Conservation (phyloP, 2,113 vertebrate species). For the Clarias magur region DNA sequence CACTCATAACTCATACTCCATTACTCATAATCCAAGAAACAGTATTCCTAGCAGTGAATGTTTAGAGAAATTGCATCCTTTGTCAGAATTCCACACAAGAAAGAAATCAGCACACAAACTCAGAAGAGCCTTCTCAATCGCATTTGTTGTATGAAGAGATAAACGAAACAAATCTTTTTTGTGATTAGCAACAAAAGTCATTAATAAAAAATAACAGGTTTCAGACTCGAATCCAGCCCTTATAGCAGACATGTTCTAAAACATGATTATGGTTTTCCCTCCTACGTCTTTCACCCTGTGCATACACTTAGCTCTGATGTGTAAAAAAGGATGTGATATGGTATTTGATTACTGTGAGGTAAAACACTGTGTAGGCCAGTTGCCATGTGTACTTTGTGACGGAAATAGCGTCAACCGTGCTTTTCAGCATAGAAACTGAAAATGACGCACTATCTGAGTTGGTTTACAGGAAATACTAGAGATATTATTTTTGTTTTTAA, state of each 20-base stretch:
- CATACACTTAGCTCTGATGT: not conserved
- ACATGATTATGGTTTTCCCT: not conserved
- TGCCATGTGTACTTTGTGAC: conserved; percentile 5
- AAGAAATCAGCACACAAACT: not conserved
- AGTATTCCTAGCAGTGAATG: not conserved
- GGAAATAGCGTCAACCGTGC: not conserved
- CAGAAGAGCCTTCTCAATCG: not conserved
- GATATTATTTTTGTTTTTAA: too few species aligned
- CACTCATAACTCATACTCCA: not conserved
- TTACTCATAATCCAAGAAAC: too few species aligned
- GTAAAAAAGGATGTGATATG: not conserved
- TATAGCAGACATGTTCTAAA: not conserved
- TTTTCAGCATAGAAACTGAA: not conserved
- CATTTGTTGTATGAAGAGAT: not conserved
- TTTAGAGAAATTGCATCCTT: not conserved
- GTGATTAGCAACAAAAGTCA: not conserved
- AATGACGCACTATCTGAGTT: not conserved
- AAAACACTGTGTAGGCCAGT: not conserved
- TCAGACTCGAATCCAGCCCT: too few species aligned
- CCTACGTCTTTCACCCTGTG: not conserved
- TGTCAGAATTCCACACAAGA: not conserved
- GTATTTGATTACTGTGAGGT: not conserved
- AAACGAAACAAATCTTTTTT: not conserved
- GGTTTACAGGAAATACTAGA: too few species aligned
- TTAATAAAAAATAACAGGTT: not conserved